phyloP scores from a whole-genome alignment of 2,113 vertebrate genomes.

The Coracopsis vasa region DNA sequence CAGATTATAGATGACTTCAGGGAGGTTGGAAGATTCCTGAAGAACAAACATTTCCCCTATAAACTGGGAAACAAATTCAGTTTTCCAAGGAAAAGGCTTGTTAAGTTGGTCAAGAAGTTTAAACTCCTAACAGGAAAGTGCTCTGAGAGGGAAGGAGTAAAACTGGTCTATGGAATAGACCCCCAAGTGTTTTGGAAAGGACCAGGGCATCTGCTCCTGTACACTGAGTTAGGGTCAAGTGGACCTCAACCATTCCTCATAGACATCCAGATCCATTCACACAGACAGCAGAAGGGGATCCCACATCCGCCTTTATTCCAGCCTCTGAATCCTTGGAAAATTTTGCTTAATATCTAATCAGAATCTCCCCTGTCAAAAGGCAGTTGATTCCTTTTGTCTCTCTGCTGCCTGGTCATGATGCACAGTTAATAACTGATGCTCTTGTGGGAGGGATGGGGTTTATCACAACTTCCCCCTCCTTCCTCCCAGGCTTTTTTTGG shows the following conservation, averaged over 20 bases:
- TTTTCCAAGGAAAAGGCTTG: background rate
- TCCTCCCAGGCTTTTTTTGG: background rate
- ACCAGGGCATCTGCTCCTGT: background rate
- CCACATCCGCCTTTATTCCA: background rate
- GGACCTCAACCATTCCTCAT: background rate
- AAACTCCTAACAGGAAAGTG: background rate
- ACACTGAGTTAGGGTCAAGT: fast-evolving
- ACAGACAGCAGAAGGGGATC: background rate
- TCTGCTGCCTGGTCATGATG: background rate
- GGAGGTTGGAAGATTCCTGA: background rate
- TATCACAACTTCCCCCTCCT: background rate
- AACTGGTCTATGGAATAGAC: background rate
- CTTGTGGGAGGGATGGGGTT: background rate
- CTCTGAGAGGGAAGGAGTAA: background rate
- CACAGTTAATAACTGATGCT: background rate
- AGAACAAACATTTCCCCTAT: background rate
- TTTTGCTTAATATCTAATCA: background rate
- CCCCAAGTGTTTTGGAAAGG: background rate
- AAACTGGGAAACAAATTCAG: background rate
- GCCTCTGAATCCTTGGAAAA: background rate
- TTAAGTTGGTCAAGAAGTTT: background rate
- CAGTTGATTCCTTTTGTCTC: background rate
- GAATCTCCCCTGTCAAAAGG: background rate
- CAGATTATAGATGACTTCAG: background rate
- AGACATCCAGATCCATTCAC: fast-evolving